phyloP scores from a whole-genome alignment of 2,797 vertebrate species.

The Coccyzus lansbergi region DNA sequence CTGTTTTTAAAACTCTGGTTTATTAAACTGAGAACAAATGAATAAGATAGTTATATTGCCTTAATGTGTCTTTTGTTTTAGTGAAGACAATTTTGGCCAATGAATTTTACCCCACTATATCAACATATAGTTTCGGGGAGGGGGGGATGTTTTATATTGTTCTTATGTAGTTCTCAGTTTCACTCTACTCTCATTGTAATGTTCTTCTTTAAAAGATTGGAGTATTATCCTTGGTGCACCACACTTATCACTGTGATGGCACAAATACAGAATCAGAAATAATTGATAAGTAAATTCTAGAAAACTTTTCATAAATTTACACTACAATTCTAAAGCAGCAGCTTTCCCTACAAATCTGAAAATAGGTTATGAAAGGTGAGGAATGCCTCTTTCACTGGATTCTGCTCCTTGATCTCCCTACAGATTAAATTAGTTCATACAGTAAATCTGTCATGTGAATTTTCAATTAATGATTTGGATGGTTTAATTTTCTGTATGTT shows the following conservation, averaged over 20 bases:
- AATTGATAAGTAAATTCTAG: not conserved
- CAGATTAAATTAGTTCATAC: rapidly evolving
- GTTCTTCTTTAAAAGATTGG: not conserved
- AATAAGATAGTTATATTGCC: not conserved
- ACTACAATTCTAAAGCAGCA: not conserved
- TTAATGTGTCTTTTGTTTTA: not conserved
- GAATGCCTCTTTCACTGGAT: not conserved
- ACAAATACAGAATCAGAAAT: not conserved
- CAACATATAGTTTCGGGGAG: too few species aligned
- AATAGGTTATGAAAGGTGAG: rapidly evolving
- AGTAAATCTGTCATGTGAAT: not conserved
- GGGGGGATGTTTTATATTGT: not conserved
- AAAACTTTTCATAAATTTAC: not conserved
- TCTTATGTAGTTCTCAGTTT: not conserved
- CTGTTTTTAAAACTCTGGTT: not conserved
- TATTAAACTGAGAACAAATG: not conserved
- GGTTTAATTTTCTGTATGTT: not conserved
- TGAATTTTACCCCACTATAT: too few species aligned
- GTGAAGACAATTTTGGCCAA: not conserved
- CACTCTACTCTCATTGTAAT: not conserved
- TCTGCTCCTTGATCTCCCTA: not conserved
- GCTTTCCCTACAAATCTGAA: not conserved
- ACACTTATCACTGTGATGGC: not conserved
- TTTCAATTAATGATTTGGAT: not conserved
- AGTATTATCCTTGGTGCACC: rapidly evolving